A percentile compares a stretch with the other conserved stretches of the same genome.
These are phyloP conservation scores for Sylvia atricapilla DNA, from an alignment of 2,113 vertebrate species.

Conservation along the genomic window DNA sequence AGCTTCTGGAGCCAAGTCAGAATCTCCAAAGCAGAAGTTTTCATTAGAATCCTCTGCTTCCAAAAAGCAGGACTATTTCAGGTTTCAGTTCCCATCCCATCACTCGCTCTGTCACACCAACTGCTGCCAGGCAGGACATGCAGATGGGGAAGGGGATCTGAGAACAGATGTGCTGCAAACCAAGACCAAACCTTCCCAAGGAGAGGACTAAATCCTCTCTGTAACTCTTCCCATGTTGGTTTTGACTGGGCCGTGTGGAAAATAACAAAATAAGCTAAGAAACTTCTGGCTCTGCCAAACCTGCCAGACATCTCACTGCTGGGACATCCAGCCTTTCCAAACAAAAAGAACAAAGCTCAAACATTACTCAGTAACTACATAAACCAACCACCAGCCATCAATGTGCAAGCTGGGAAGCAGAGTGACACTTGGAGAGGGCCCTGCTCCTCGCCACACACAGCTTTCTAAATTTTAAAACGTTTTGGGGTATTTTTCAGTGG, in stretches of 20 bases:
- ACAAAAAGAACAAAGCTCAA: neutral
- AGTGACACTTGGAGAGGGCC: neutral
- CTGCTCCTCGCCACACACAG: rapidly evolving
- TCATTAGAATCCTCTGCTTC: neutral
- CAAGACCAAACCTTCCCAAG: neutral
- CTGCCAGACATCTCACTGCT: neutral
- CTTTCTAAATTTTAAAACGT: too few relatives aligned
- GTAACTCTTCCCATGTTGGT: neutral
- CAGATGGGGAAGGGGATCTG: neutral
- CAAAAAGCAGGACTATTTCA: neutral
- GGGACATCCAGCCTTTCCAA: neutral
- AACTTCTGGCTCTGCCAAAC: neutral
- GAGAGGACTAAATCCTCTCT: neutral
- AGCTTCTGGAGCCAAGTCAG: neutral
- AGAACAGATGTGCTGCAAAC: neutral
- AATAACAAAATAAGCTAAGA: neutral
- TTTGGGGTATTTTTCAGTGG: neutral
- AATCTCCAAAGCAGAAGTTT: neutral
- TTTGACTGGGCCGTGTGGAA: neutral
- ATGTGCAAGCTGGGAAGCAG: neutral
- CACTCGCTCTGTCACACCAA: neutral
- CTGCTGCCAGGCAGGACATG: neutral
- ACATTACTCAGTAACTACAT: neutral
- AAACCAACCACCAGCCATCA: neutral
- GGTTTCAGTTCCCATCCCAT: neutral